These are phyloP conservation scores for Atherinomorus stipes DNA, from an alignment of 2,113 vertebrate genomes.

Conservation along the genomic window DNA sequence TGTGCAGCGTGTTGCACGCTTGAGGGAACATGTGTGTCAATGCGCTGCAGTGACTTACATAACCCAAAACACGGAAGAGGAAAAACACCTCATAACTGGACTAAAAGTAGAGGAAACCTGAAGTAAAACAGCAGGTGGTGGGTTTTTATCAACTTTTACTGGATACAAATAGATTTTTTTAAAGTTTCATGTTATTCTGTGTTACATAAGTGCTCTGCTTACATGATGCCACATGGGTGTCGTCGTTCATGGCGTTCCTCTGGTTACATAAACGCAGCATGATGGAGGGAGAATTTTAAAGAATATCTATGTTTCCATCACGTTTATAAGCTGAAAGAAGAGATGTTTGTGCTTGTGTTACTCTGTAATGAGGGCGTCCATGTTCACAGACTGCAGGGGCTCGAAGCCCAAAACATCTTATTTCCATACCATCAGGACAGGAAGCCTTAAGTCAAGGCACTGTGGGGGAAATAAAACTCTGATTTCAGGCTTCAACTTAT, in stretches of 20 bases:
- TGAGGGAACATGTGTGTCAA: slow-evolving; percentile 74
- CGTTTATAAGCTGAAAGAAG: no score
- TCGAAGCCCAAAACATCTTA: no score
- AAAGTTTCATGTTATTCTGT: background rate
- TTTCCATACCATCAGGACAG: no score
- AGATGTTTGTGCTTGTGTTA: no score
- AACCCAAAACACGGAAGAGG: slow-evolving; percentile 37
- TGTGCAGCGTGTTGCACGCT: slow-evolving; percentile 63
- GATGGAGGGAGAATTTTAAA: background rate
- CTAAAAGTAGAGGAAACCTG: background rate
- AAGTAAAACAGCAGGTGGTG: background rate
- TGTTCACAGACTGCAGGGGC: no score
- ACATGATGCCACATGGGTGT: background rate
- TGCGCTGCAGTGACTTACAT: slow-evolving; percentile 73
- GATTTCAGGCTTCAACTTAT: no score
- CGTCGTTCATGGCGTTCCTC: background rate
- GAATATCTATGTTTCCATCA: background rate
- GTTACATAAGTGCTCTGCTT: slow-evolving; percentile 43
- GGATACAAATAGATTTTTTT: background rate
- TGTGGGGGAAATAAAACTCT: no score
- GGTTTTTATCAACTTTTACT: background rate
- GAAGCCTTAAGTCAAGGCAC: no score
- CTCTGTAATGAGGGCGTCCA: no score
- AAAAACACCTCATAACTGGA: background rate
- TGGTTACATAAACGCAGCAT: slow-evolving; percentile 19